Evolutionary conservation across 2,888 invertebrate species (phyloP).

Genomic region (Xestoiulus laeticollis): DNA sequence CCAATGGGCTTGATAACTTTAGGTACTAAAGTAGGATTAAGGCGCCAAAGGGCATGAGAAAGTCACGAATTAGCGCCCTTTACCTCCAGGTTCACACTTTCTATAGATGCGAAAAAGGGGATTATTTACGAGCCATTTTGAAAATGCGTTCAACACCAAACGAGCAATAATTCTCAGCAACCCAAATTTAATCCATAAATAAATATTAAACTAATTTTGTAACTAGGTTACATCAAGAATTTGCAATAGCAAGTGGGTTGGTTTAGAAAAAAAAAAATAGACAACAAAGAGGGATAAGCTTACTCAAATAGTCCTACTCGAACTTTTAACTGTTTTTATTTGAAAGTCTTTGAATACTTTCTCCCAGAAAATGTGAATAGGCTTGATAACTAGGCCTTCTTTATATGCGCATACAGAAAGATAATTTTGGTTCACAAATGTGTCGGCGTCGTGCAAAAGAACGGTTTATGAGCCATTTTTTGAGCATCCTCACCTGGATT

Average conservation of each 20-base stretch:
- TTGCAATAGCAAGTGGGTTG: neutral
- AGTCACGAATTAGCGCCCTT: conserved; percentile 21
- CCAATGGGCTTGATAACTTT: no score
- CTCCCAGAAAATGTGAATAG: neutral
- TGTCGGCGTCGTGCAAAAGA: conserved; percentile 1
- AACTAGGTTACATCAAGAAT: conserved; percentile 23
- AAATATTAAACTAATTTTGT: conserved; percentile 28
- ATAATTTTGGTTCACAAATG: neutral
- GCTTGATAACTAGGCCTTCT: neutral
- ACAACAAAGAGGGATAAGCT: neutral
- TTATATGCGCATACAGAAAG: conserved; percentile 6
- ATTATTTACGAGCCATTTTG: neutral
- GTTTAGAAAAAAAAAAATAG: neutral
- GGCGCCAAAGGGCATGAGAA: conserved; percentile 9
- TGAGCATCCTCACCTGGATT: conserved; percentile 9
- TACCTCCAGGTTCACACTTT: neutral
- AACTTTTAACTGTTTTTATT: conserved; percentile 20
- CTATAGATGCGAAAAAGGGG: neutral
- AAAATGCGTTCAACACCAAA: neutral
- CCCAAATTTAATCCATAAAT: conserved; percentile 32
- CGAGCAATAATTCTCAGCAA: neutral
- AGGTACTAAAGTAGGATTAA: conserved; percentile 2
- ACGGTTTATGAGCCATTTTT: neutral
- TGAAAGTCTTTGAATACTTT: neutral
- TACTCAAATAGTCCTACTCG: neutral